Percentiles rank a stretch among this genome's conserved stretches.
Evolutionary conservation across 2,113 vertebrate genomes (phyloP).

Genomic region (Prionailurus viverrinus): DNA sequence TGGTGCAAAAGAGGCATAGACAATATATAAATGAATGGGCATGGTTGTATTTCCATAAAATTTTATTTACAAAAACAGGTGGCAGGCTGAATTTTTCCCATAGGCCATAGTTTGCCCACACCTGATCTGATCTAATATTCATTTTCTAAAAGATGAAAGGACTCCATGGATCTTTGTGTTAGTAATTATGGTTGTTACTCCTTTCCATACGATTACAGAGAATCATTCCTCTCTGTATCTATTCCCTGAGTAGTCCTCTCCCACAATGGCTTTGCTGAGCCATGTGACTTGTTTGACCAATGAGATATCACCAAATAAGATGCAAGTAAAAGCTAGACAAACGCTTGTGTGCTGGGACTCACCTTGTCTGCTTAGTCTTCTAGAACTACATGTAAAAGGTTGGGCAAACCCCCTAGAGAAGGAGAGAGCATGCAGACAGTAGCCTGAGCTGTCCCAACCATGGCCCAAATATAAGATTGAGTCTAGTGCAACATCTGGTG

Average conservation of each 20-base stretch:
- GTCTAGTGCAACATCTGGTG: not conserved
- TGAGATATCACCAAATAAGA: not conserved
- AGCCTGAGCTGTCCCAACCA: not conserved
- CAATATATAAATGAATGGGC: not conserved
- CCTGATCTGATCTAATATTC: not conserved
- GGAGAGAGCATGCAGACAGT: not conserved
- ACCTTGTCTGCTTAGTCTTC: not conserved
- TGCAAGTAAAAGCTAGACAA: not conserved
- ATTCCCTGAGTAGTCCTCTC: not conserved
- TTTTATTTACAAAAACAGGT: not conserved
- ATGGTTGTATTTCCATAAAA: not conserved
- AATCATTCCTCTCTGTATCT: not conserved
- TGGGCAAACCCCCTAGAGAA: not conserved
- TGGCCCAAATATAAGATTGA: not conserved
- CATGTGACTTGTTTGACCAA: not conserved
- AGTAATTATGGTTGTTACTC: not conserved
- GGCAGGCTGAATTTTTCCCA: not conserved
- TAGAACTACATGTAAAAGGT: not conserved
- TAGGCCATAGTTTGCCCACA: not conserved
- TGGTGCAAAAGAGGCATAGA: not conserved
- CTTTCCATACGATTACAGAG: not conserved
- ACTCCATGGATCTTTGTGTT: not conserved
- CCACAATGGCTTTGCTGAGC: not conserved
- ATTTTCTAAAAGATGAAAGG: conserved; percentile 46
- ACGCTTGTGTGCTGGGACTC: not conserved